Percentiles rank a stretch among this genome's conserved stretches.
Conservation (phyloP, 1,140 invertebrate genomes). For the Ceratosolen fusciceps region DNA sequence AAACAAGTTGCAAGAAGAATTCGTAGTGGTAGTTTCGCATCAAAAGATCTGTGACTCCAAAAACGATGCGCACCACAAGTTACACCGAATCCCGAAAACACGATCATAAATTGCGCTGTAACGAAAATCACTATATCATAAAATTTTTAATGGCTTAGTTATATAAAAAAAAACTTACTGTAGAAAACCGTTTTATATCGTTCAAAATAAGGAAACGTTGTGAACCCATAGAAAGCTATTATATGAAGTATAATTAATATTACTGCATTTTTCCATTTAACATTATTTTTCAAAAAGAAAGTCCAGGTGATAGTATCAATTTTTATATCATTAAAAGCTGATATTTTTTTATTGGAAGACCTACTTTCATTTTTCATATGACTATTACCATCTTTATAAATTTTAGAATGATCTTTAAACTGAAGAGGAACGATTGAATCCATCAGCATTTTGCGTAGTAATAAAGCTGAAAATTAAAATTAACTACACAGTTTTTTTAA, state of each 20-base stretch:
- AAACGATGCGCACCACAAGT: slow-evolving; percentile 88
- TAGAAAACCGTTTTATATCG: slow-evolving; percentile 9
- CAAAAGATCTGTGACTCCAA: slow-evolving; percentile 88
- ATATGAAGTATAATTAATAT: not conserved
- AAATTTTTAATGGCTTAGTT: slow-evolving; percentile 1
- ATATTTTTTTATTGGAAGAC: not conserved
- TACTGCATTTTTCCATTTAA: not conserved
- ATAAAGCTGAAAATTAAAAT: not conserved
- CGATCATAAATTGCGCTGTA: not conserved
- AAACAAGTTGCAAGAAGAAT: slow-evolving; percentile 80
- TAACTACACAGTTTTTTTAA: not conserved
- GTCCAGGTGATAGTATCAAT: not conserved
- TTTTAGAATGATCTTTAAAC: not conserved
- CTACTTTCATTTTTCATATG: not conserved
- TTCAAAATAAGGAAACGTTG: slow-evolving; percentile 9
- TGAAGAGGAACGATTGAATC: not conserved
- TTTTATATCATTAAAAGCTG: not conserved
- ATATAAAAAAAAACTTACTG: not conserved
- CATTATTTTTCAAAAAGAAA: not conserved
- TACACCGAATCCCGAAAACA: slow-evolving; percentile 75
- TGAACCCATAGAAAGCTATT: not conserved
- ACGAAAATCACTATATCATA: not conserved
- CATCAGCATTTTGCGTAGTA: not conserved
- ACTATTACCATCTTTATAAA: not conserved
- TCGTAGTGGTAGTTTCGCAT: slow-evolving; percentile 82